phyloP scores from a whole-genome alignment of 2,888 invertebrate genomes.

The Apamea sordens region DNA sequence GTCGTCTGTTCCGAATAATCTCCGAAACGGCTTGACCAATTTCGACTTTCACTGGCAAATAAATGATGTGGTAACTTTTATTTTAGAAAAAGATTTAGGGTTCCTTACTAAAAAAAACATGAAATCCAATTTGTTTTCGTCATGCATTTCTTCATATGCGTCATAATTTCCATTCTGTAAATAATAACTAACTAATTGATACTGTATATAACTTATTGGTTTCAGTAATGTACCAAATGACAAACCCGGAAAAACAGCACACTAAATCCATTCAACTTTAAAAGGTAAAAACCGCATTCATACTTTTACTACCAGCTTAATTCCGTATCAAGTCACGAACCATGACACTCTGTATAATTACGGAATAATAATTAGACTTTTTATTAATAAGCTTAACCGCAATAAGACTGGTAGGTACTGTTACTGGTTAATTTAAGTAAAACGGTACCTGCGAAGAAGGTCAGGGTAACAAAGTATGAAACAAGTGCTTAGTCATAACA shows the following conservation, averaged over 20 bases:
- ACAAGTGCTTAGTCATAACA: conserved; percentile 37
- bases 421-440: conserved; percentile 56
- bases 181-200: neutral
- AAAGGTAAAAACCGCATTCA: conserved; percentile 13
- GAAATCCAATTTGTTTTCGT: too few species aligned
- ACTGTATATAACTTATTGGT: neutral
- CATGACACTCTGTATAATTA: conserved; percentile 47
- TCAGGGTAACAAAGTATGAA: conserved; percentile 46
- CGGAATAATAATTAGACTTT: conserved; percentile 54
- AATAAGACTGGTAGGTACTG: conserved; percentile 47
- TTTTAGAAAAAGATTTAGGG: neutral
- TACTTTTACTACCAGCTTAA: conserved; percentile 39
- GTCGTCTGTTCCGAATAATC: too few species aligned
- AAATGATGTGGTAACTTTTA: too few species aligned
- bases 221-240: neutral
- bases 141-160: too few species aligned
- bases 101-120: too few species aligned
- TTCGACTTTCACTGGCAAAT: too few species aligned
- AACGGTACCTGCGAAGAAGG: conserved; percentile 47
- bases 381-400: conserved; percentile 55
- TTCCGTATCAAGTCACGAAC: conserved; percentile 48
- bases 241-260: neutral
- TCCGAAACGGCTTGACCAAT: too few species aligned
- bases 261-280: neutral
- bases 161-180: neutral